Evolutionary conservation across 2,113 vertebrate genomes (phyloP).

Genomic region (Alces alces): DNA sequence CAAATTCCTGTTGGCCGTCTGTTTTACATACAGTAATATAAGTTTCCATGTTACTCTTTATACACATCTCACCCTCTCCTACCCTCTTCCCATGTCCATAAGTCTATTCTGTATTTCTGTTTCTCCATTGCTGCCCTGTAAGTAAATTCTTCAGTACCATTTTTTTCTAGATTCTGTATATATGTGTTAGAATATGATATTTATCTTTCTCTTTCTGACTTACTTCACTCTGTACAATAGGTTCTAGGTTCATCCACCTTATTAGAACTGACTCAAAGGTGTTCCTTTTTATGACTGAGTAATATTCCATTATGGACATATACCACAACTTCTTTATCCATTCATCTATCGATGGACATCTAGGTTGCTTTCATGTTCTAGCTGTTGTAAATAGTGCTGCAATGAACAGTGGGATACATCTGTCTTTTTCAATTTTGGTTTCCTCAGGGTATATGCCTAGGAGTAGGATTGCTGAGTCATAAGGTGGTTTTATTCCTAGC

Average conservation of each 20-base stretch:
- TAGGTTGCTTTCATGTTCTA: background rate
- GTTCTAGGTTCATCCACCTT: background rate
- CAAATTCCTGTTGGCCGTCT: accelerated
- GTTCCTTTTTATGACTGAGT: background rate
- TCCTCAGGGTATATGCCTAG: background rate
- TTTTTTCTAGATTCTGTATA: background rate
- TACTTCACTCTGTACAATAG: background rate
- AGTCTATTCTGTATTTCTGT: background rate
- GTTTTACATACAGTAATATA: background rate
- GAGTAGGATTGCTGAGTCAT: background rate
- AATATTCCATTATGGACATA: background rate
- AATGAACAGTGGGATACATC: background rate
- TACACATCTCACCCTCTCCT: background rate
- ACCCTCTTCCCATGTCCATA: background rate
- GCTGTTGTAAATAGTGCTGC: background rate
- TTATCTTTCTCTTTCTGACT: background rate
- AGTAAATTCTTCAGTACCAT: background rate
- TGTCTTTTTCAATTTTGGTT: background rate
- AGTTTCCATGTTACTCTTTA: background rate
- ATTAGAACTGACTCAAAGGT: background rate
- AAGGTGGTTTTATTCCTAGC: background rate
- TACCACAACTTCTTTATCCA: background rate
- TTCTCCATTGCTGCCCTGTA: background rate
- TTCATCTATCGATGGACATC: background rate
- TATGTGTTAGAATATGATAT: background rate